These are phyloP conservation scores for Dryomyza anilis DNA, from an alignment of 2,888 invertebrate genomes.

Conservation along the genomic window DNA sequence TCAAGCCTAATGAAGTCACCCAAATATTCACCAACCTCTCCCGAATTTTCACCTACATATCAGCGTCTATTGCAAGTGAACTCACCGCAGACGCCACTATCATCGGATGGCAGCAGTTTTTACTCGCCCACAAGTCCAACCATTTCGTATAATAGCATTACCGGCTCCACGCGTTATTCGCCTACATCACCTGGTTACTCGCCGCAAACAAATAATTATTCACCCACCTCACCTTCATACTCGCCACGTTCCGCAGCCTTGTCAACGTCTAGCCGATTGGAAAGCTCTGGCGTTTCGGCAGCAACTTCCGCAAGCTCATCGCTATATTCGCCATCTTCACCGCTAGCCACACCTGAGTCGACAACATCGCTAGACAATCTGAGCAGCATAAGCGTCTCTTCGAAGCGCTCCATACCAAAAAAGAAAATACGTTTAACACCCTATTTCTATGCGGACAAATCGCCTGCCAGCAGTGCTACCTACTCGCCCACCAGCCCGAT, in stretches of 20 bases:
- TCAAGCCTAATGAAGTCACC: slow-evolving; percentile 33
- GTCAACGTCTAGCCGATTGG: too few species aligned
- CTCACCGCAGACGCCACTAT: slow-evolving; percentile 29
- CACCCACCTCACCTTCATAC: slow-evolving; percentile 70
- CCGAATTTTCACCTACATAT: slow-evolving; percentile 68
- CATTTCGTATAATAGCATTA: slow-evolving; percentile 75
- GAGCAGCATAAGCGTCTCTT: not conserved
- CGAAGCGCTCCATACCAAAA: not conserved
- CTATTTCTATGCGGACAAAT: slow-evolving; percentile 67
- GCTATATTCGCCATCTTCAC: slow-evolving; percentile 71
- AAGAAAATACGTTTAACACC: slow-evolving; percentile 27
- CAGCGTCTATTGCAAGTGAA: slow-evolving; percentile 56
- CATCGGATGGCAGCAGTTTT: slow-evolving; percentile 66
- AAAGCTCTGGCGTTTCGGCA: not conserved
- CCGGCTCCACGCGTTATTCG: slow-evolving; percentile 67
- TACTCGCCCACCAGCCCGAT: slow-evolving; percentile 73
- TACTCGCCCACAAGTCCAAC: slow-evolving; percentile 69
- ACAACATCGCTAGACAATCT: slow-evolving; percentile 66
- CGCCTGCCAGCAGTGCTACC: slow-evolving; percentile 66
- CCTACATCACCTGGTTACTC: slow-evolving; percentile 70
- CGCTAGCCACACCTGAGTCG: slow-evolving; percentile 70
- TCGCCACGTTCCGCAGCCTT: slow-evolving; percentile 25
- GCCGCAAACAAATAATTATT: slow-evolving; percentile 71
- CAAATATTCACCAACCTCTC: slow-evolving; percentile 71
- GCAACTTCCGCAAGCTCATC: slow-evolving; percentile 44